phyloP scores from a whole-genome alignment of 2,888 invertebrate species.

The Iphiclides podalirius region DNA sequence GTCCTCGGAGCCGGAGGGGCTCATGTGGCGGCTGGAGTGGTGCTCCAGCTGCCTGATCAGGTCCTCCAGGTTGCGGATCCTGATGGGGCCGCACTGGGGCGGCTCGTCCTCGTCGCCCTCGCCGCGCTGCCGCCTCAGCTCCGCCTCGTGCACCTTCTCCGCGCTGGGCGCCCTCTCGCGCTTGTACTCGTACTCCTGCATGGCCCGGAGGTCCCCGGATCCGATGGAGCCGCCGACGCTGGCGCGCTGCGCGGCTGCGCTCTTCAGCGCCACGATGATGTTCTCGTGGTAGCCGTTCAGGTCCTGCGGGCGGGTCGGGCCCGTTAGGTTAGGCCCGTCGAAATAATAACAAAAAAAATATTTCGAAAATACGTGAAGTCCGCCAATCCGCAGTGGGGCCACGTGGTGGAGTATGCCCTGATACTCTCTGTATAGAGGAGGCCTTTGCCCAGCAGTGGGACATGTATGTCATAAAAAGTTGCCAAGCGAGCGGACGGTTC shows the following conservation, averaged over 20 bases:
- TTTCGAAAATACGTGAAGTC: no score
- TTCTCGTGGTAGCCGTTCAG: conserved; percentile 96
- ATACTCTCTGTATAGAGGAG: no score
- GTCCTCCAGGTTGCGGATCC: conserved; percentile 95
- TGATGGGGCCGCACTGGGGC: conserved; percentile 89
- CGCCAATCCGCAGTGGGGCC: no score
- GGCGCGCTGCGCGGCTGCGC: conserved; percentile 87
- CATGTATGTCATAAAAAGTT: no score
- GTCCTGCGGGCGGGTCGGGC: no score
- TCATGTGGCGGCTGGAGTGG: conserved; percentile 92
- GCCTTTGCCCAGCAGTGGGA: no score
- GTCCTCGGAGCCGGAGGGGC: conserved; percentile 94
- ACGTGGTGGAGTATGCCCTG: no score
- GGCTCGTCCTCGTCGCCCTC: conserved; percentile 84
- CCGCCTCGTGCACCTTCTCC: conserved; percentile 87
- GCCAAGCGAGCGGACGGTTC: no score
- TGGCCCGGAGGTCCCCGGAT: conserved; percentile 65
- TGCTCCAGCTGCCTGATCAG: conserved; percentile 93
- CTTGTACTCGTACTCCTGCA: conserved; percentile 77
- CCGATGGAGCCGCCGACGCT: conserved; percentile 57
- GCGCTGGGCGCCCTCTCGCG: conserved; percentile 84
- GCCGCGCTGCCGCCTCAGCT: conserved; percentile 78
- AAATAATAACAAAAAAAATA: no score
- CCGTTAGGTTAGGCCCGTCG: no score
- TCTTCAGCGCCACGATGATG: conserved; percentile 92